Conservation (phyloP, 2,113 vertebrate genomes). For the Mus spicilegus region DNA sequence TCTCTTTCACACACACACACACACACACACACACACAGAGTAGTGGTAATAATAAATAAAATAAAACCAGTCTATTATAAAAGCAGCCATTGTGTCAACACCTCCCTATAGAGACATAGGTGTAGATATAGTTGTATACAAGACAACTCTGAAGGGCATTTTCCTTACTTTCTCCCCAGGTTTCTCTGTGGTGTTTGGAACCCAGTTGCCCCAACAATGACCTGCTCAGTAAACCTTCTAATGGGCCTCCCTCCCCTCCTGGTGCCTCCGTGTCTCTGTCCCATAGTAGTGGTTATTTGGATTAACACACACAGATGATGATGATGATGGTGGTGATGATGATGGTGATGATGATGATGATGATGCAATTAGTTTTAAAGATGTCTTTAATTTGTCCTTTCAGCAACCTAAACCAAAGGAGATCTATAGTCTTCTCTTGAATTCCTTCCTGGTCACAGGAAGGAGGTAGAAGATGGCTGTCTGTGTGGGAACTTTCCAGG, state of each 20-base stretch:
- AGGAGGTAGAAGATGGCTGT: not conserved
- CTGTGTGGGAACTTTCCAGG: not conserved
- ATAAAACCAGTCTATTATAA: no score
- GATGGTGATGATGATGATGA: not conserved
- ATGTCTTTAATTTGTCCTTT: not conserved
- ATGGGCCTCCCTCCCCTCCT: not conserved
- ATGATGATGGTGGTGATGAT: no score
- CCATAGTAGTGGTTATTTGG: not conserved
- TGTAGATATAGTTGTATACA: not conserved
- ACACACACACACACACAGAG: no score
- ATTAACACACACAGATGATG: no score
- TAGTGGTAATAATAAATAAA: no score
- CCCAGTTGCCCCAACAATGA: no score
- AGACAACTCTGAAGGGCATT: not conserved
- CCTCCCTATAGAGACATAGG: not conserved
- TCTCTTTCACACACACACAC: no score
- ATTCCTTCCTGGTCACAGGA: not conserved
- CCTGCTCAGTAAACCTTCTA: not conserved
- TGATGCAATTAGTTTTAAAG: not conserved
- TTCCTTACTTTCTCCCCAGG: not conserved
- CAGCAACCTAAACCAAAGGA: not conserved
- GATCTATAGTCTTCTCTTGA: not conserved
- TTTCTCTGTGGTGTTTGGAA: not conserved
- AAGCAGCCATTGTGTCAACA: not conserved
- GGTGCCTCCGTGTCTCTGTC: not conserved